phyloP scores from a whole-genome alignment of 2,113 vertebrate genomes.

The Sceloporus tristichus region DNA sequence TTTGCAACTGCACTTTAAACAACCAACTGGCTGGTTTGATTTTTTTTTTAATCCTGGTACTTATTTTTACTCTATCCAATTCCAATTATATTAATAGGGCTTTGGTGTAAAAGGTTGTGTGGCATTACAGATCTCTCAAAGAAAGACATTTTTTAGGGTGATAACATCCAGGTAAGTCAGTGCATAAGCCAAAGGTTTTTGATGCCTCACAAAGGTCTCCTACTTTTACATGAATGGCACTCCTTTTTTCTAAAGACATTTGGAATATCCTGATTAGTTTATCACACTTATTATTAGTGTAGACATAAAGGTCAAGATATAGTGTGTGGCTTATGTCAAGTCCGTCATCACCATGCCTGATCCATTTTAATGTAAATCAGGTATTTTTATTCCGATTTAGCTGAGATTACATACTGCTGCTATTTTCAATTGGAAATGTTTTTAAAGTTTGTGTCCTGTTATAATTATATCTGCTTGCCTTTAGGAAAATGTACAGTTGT shows the following conservation, averaged over 20 bases:
- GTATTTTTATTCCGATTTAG: background rate
- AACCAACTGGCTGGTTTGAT: constrained; percentile 45
- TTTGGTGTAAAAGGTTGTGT: background rate
- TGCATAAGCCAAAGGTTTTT: background rate
- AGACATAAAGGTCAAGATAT: background rate
- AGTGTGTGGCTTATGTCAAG: background rate
- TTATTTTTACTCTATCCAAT: constrained; percentile 29
- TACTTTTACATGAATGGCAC: background rate
- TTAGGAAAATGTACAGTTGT: background rate
- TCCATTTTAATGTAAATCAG: background rate
- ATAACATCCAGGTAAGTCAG: constrained; percentile 32
- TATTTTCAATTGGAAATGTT: background rate
- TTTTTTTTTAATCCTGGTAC: background rate
- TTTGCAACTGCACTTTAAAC: constrained; percentile 55
- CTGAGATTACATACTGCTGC: background rate
- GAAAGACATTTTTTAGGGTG: constrained; percentile 9
- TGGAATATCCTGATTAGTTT: background rate
- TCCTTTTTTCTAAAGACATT: background rate
- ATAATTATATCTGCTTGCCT: background rate
- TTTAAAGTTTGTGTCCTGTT: background rate
- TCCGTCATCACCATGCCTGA: background rate
- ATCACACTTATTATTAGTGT: too few relatives aligned
- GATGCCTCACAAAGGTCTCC: background rate
- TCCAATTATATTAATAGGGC: constrained; percentile 29
- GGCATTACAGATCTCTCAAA: background rate